Conservation (phyloP, 2,113 vertebrate species). For the Coryphaenoides rupestris region DNA sequence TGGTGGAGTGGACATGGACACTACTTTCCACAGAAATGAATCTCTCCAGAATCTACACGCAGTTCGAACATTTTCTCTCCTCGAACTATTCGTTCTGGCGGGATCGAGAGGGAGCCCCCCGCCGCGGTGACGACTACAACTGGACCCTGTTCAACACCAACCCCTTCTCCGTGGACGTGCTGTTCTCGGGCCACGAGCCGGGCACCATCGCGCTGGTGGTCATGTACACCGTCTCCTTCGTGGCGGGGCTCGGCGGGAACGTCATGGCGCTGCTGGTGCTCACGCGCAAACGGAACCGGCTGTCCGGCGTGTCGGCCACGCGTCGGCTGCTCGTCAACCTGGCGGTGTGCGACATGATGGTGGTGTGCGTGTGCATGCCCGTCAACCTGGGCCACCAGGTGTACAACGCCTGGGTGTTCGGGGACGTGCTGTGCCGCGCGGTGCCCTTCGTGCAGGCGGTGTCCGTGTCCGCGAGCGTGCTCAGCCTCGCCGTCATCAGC, state of each 20-base stretch:
- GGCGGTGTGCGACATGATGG: constrained; percentile 70
- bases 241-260: constrained; percentile 59
- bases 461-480: constrained; percentile 65
- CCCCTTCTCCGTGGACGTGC: constrained; percentile 48
- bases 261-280: constrained; percentile 61
- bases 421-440: constrained; percentile 61
- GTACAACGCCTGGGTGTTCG: constrained; percentile 67
- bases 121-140: constrained; percentile 26
- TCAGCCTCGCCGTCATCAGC: constrained; percentile 64
- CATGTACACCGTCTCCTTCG: constrained; percentile 63
- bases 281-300: constrained; percentile 49
- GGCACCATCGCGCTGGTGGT: constrained; percentile 59
- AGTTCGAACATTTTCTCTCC: constrained; percentile 41
- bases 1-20: background rate
- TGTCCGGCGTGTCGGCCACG: constrained; percentile 53
- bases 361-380: constrained; percentile 69
- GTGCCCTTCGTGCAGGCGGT: constrained; percentile 70
- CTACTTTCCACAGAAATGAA: constrained; percentile 41
- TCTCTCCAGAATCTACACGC: constrained; percentile 40
- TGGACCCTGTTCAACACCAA: constrained; percentile 31
- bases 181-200: constrained; percentile 64
- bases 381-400: constrained; percentile 67
- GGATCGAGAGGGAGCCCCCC: constrained; percentile 10
- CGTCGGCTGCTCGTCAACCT: constrained; percentile 62
- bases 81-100: constrained; percentile 47